Conservation (phyloP, 2,797 vertebrate species). For the Pantherophis vulpinus region DNA sequence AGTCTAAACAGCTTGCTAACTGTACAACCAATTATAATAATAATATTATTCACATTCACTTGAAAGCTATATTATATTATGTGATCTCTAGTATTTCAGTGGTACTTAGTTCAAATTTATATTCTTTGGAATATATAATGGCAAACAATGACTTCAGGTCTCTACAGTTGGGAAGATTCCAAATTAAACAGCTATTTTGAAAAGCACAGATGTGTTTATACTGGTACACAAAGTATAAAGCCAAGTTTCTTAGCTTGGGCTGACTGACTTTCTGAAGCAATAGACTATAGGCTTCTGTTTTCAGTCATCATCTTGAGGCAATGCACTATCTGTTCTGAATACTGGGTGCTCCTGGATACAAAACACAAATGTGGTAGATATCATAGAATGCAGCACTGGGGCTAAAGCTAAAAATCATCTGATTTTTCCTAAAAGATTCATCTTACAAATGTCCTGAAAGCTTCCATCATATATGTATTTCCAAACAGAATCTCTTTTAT, state of each 20-base stretch:
- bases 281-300: background rate
- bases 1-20: background rate
- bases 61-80: background rate
- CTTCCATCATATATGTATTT: background rate
- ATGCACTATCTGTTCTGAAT: background rate
- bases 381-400: background rate
- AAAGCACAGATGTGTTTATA: background rate
- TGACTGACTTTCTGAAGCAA: background rate
- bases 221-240: background rate
- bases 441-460: background rate
- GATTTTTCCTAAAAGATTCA: background rate
- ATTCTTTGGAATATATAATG: background rate
- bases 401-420: background rate
- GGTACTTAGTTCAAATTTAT: background rate
- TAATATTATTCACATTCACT: background rate
- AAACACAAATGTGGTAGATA: background rate
- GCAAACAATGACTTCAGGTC: background rate
- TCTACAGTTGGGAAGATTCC: background rate
- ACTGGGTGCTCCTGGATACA: background rate
- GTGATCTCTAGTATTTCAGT: background rate
- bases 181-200: background rate
- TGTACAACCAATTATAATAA: background rate
- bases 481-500: background rate
- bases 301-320: background rate
- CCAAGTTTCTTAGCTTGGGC: background rate